Conservation (phyloP, 2,113 vertebrate genomes). For the Ageneiosus marmoratus region DNA sequence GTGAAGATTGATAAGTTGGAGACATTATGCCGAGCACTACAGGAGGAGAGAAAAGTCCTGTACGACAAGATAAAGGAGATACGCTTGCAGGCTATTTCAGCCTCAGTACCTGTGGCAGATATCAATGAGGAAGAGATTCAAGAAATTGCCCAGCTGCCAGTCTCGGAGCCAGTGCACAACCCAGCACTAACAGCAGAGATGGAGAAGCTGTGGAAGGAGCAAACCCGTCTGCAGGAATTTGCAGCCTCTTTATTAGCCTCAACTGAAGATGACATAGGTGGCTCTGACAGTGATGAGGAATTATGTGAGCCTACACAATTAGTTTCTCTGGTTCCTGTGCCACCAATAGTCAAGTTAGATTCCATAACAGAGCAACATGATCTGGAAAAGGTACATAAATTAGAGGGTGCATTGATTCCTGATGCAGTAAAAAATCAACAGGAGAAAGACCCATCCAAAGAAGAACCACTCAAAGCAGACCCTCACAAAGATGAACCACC, state of each 20-base stretch:
- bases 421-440: constrained; percentile 10
- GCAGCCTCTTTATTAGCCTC: constrained; percentile 72
- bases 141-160: constrained; percentile 24
- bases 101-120: constrained; percentile 48
- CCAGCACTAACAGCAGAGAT: constrained; percentile 64
- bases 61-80: constrained; percentile 90
- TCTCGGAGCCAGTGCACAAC: constrained; percentile 43
- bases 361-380: constrained; percentile 21
- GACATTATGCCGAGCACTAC: constrained; percentile 87
- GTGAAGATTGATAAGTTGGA: constrained; percentile 92
- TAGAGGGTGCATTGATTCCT: not conserved
- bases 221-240: constrained; percentile 76
- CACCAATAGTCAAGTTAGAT: constrained; percentile 47
- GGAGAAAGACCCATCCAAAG: constrained; percentile 20
- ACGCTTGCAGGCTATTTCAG: constrained; percentile 60
- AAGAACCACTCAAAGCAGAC: not conserved
- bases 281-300: constrained; percentile 56
- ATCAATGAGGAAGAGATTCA: constrained; percentile 58
- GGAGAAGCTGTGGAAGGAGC: constrained; percentile 61
- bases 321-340: constrained; percentile 1
- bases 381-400: constrained; percentile 13
- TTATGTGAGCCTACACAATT: not conserved
- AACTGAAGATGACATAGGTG: constrained; percentile 30
- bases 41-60: constrained; percentile 87
- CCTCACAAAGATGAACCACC: not conserved